These are phyloP conservation scores for Nestor notabilis DNA, from an alignment of 2,113 vertebrate species.

Conservation along the genomic window DNA sequence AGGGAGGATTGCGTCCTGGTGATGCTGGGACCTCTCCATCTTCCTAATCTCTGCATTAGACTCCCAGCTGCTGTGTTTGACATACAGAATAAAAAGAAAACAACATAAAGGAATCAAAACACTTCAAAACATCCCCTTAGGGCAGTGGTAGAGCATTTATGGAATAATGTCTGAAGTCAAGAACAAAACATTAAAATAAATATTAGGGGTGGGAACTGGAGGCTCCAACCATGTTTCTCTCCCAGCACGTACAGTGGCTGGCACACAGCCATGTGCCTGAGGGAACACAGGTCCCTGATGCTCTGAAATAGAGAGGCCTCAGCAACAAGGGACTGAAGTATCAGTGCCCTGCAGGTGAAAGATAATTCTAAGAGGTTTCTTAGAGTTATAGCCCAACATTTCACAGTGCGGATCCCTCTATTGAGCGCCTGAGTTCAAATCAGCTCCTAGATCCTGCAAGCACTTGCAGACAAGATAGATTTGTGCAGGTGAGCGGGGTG, in stretches of 20 bases:
- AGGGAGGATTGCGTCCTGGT: background rate
- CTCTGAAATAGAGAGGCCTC: background rate
- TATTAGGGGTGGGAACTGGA: slow-evolving; percentile 3
- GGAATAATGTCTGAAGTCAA: slow-evolving; percentile 23
- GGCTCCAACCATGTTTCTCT: background rate
- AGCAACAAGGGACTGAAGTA: background rate
- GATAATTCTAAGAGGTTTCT: background rate
- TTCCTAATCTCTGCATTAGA: background rate
- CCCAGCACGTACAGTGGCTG: background rate
- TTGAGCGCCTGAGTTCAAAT: background rate
- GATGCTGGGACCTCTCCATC: background rate
- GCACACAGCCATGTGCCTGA: background rate
- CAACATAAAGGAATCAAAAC: slow-evolving; percentile 9
- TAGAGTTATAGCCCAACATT: background rate
- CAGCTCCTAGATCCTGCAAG: background rate
- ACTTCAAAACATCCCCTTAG: slow-evolving; percentile 15
- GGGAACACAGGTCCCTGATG: background rate
- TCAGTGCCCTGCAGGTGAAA: background rate
- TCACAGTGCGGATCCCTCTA: background rate
- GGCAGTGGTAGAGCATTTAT: slow-evolving; percentile 17
- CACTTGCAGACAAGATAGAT: background rate
- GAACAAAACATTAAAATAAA: slow-evolving; percentile 42
- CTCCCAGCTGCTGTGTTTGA: background rate
- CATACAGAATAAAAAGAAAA: slow-evolving; percentile 35
- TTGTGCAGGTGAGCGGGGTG: background rate